Percentiles rank a stretch among this genome's conserved stretches.
phyloP scores from a whole-genome alignment of 2,888 invertebrate species.

The Callinectes sapidus region DNA sequence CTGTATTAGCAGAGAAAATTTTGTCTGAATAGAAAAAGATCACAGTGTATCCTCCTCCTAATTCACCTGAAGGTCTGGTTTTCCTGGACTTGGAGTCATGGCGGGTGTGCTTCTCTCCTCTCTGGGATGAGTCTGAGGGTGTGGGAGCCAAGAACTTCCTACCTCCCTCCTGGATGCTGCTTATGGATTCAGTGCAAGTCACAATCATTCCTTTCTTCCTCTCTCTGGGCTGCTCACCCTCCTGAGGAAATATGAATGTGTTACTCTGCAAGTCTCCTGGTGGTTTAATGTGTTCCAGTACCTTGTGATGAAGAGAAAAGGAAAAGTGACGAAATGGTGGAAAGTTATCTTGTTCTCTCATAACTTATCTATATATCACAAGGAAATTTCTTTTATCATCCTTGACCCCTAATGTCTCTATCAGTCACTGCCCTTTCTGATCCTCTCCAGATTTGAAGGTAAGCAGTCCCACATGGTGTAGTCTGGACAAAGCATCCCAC shows the following conservation, averaged over 20 bases:
- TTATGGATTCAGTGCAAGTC: constrained; percentile 71
- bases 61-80: constrained; percentile 49
- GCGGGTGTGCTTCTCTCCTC: constrained; percentile 65
- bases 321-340: background rate
- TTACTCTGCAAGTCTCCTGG: background rate
- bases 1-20: background rate
- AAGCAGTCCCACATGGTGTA: too few relatives aligned
- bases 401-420: background rate
- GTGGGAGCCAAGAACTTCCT: constrained; percentile 71
- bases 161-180: constrained; percentile 63
- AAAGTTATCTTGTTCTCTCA: background rate
- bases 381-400: background rate
- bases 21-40: background rate
- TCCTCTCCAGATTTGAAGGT: background rate
- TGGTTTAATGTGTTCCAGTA: background rate
- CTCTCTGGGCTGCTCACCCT: constrained; percentile 72
- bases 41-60: background rate
- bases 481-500: too few relatives aligned
- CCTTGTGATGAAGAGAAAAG: background rate
- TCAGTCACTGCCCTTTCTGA: background rate
- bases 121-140: constrained; percentile 49
- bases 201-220: constrained; percentile 74
- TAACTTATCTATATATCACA: background rate
- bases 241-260: constrained; percentile 37
- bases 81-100: constrained; percentile 69